These are phyloP conservation scores for Tubulanus polymorphus DNA, from an alignment of 2,888 invertebrate species.

Conservation along the genomic window DNA sequence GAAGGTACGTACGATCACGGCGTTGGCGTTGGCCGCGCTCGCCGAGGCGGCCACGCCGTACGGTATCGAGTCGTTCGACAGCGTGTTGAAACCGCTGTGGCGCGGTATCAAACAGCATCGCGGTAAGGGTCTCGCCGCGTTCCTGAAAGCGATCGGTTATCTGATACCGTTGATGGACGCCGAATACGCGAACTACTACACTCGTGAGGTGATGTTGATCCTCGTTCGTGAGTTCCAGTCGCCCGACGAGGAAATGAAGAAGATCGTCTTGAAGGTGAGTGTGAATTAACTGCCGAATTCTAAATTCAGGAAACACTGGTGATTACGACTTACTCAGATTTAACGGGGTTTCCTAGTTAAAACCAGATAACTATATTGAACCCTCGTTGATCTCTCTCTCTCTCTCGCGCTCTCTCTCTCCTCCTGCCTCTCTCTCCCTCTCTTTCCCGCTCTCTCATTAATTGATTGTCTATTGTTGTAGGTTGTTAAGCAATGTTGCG, in stretches of 20 bases:
- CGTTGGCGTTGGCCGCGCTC: slow-evolving; percentile 93
- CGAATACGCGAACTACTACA: slow-evolving; percentile 99
- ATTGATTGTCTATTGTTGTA: slow-evolving; percentile 34
- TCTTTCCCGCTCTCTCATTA: slow-evolving; percentile 17
- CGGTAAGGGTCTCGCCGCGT: slow-evolving; percentile 91
- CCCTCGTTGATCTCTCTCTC: too few species aligned
- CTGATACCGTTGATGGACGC: slow-evolving; percentile 99
- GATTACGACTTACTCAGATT: too few species aligned
- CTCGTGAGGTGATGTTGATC: slow-evolving; percentile 98
- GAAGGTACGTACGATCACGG: slow-evolving; percentile 98
- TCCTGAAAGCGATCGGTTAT: slow-evolving; percentile 98
- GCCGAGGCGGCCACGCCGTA: slow-evolving; percentile 99
- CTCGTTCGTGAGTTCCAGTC: slow-evolving; percentile 99
- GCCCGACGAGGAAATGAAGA: slow-evolving; percentile 99
- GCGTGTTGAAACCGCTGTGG: slow-evolving; percentile 98
- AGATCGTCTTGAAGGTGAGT: slow-evolving; percentile 93
- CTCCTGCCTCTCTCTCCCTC: too few species aligned
- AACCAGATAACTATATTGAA: too few species aligned
- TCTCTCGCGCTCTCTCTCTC: too few species aligned
- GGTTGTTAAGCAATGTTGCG: slow-evolving; percentile 99
- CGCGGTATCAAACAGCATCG: slow-evolving; percentile 88
- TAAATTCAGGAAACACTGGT: too few species aligned
- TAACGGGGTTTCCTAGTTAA: too few species aligned
- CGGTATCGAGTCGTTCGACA: slow-evolving; percentile 99
- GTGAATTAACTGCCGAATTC: not conserved